Evolutionary conservation across 1,140 invertebrate species (phyloP).

Genomic region (Argopecten irradians): DNA sequence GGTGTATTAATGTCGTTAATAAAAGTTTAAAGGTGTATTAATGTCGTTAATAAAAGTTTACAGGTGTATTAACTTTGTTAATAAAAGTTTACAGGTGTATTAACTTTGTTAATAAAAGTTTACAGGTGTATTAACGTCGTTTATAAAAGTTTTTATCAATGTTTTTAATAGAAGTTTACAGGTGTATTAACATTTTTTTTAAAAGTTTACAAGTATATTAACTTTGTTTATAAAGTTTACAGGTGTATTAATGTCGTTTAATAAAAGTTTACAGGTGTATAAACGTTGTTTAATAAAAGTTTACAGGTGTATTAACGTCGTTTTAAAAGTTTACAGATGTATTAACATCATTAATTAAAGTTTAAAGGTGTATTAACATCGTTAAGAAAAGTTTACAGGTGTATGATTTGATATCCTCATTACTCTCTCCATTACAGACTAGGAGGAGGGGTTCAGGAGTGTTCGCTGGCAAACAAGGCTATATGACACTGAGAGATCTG

Average conservation of each 20-base stretch:
- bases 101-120: no score
- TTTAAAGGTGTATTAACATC: neutral
- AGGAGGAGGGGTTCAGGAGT: slow-evolving; percentile 90
- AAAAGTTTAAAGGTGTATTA: neutral
- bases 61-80: neutral
- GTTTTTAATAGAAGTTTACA: neutral
- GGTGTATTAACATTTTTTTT: neutral
- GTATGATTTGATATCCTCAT: no score
- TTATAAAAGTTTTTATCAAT: no score
- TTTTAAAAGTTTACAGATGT: neutral
- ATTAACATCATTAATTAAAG: neutral
- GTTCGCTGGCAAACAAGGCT: slow-evolving; percentile 95
- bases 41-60: neutral
- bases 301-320: neutral
- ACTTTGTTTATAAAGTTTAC: neutral
- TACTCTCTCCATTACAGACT: slow-evolving; percentile 76
- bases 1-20: neutral
- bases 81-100: neutral
- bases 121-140: neutral
- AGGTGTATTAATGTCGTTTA: neutral
- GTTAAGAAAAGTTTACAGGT: neutral
- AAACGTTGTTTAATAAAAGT: neutral
- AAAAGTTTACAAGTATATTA: neutral
- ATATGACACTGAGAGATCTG: slow-evolving; percentile 95
- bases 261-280: neutral